These are phyloP conservation scores for Lasioglossum albipes DNA, from an alignment of 1,140 invertebrate genomes.

Conservation along the genomic window DNA sequence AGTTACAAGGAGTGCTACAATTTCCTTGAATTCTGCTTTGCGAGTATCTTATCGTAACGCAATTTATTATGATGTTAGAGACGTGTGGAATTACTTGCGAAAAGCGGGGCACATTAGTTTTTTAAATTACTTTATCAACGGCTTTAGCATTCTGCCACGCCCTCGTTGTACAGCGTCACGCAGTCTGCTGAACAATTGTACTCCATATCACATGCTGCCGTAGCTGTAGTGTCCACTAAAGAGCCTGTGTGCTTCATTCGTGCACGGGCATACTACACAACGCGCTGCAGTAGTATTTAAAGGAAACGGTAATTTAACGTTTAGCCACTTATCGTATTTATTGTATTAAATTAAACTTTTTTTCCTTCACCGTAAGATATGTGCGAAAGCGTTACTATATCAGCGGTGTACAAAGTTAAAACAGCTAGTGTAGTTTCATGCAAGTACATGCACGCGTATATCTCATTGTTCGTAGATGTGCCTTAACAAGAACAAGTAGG, in stretches of 20 bases:
- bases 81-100: background rate
- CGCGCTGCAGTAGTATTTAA: constrained; percentile 18
- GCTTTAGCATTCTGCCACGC: constrained; percentile 26
- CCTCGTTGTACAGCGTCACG: constrained; percentile 50
- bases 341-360: background rate
- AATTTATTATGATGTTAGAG: background rate
- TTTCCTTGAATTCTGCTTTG: background rate
- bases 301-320: constrained; percentile 27
- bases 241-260: background rate
- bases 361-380: background rate
- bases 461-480: background rate
- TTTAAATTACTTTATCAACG: constrained; percentile 29
- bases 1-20: too few relatives aligned
- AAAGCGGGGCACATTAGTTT: background rate
- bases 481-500: background rate
- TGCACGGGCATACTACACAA: constrained; percentile 15
- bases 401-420: background rate
- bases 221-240: constrained; percentile 38
- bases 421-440: background rate
- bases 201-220: constrained; percentile 43
- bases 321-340: too few relatives aligned
- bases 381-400: background rate
- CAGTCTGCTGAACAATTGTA: constrained; percentile 58
- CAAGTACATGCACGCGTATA: background rate
- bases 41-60: background rate